Evolutionary conservation across 1,140 invertebrate genomes (phyloP).

Genomic region (Babylonia areolata): DNA sequence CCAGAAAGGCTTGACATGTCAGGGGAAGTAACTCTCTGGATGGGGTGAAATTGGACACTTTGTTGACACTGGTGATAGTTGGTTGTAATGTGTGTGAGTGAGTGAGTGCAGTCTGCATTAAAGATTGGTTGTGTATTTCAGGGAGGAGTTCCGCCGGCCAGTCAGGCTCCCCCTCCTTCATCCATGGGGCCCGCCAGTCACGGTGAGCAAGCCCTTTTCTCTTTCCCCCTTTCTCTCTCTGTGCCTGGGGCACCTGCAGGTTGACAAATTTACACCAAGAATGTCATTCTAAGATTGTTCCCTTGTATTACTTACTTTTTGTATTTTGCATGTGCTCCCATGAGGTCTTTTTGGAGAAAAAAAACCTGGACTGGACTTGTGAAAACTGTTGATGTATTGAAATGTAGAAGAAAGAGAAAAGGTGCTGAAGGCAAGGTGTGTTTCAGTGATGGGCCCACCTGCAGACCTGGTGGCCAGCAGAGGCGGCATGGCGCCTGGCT

Average conservation of each 20-base stretch:
- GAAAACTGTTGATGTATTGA: too few species aligned
- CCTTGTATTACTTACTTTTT: not conserved
- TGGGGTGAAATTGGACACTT: too few species aligned
- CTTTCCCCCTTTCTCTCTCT: not conserved
- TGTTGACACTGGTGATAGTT: too few species aligned
- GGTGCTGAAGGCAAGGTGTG: not conserved
- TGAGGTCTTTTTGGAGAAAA: too few species aligned
- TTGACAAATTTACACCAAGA: not conserved
- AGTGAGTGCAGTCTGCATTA: too few species aligned
- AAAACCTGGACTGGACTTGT: too few species aligned
- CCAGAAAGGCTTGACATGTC: not conserved
- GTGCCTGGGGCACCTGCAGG: too few species aligned
- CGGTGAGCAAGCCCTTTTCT: not conserved
- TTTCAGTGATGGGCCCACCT: constrained; percentile 13
- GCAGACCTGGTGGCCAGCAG: not conserved
- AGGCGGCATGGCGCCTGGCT: not conserved
- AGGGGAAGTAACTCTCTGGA: not conserved
- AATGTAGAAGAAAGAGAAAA: not conserved
- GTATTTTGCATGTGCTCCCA: not conserved
- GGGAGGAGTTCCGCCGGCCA: constrained; percentile 5
- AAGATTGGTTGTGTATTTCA: not conserved
- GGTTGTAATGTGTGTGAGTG: not conserved
- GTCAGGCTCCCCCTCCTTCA: not conserved
- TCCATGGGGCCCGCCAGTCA: not conserved
- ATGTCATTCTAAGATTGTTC: not conserved